A percentile compares a stretch with the other conserved stretches of the same genome.
Conservation (phyloP, 1,140 invertebrate genomes). For the Drosophila arawakana region DNA sequence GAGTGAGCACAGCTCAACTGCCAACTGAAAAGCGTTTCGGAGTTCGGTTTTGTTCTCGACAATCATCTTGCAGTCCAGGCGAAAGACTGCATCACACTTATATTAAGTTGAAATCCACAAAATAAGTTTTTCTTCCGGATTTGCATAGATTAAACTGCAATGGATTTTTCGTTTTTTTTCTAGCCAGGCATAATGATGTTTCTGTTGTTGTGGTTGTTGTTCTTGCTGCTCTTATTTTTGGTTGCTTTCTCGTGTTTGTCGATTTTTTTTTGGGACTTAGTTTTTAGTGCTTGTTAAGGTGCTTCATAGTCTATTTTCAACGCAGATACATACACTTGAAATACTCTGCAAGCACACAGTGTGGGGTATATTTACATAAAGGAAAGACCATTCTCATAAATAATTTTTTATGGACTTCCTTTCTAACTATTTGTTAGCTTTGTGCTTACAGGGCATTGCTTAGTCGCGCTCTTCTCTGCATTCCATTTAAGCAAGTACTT, state of each 20-base stretch:
- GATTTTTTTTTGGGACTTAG: slow-evolving; percentile 39
- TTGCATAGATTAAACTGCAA: slow-evolving; percentile 78
- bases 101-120: slow-evolving; percentile 77
- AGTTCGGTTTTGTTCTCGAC: background rate
- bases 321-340: slow-evolving; percentile 16
- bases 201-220: slow-evolving; percentile 43
- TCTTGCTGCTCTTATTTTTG: slow-evolving; percentile 8
- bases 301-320: slow-evolving; percentile 26
- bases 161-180: slow-evolving; percentile 46
- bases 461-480: background rate
- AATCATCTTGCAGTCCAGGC: background rate
- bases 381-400: no score
- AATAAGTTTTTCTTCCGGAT: slow-evolving; percentile 76
- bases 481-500: slow-evolving; percentile 11
- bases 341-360: slow-evolving; percentile 11
- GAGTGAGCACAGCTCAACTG: slow-evolving; percentile 8
- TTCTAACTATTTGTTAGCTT: no score
- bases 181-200: slow-evolving; percentile 45
- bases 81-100: slow-evolving; percentile 52
- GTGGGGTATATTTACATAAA: no score
- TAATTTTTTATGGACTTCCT: no score
- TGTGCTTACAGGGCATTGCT: background rate
- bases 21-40: slow-evolving; percentile 15
- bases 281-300: slow-evolving; percentile 69
- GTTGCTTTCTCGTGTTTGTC: slow-evolving; percentile 32